Base-by-base conservation (phyloP, 2,888 invertebrate species). In the Tenthredo scrophulariae region DNA sequence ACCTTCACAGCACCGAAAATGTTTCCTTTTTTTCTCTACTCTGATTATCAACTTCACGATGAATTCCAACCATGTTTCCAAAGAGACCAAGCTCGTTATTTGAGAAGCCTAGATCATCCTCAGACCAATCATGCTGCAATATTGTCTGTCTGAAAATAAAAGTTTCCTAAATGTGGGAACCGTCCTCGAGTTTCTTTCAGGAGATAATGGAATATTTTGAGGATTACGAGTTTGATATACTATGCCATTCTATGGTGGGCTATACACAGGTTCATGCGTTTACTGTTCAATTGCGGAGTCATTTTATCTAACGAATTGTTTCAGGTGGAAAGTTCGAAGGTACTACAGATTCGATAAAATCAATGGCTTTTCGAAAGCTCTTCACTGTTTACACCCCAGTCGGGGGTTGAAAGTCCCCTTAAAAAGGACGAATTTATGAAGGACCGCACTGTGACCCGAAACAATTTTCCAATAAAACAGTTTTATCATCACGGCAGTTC, bases 391-490 rank as follows among this genome's bases (percentile, higher is more conserved):
- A 67, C 33, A 33, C 67, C 67, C 26, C 62, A 29, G 26, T 62
- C 13, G 26, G 18, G 67, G 29, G 29, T 62, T 9, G 62, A 26
- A 62, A 62, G 13, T 67, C 67, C 18, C 29, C 67, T 29, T n/a
- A 6, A 18, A 33, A 67, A 5, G 13, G 18, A 67, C 26, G 18
- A 67, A 33, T 33, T 67, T 33, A 33, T 15, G 67, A 13, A 67
- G 67, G 33, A 67, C 67, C 15, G 33, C 33, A 33, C 18, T 33
- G 15, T 67, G 33, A 33, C 67, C 67, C 67, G 15, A 33, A 33
- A 67, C 67, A 67, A 67, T 67, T 67, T 67, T 67, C 26, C 62
- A 62, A 62, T 62, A 62, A 62, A 13, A 13, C 62, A 22, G 62
- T 13, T 62, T 62, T 29, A 26, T 62, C 62, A 62, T 62, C 26